A percentile compares a stretch with the other conserved stretches of the same genome.
phyloP scores from a whole-genome alignment of 2,888 invertebrate genomes.

The Macrosoma leucophasiata region DNA sequence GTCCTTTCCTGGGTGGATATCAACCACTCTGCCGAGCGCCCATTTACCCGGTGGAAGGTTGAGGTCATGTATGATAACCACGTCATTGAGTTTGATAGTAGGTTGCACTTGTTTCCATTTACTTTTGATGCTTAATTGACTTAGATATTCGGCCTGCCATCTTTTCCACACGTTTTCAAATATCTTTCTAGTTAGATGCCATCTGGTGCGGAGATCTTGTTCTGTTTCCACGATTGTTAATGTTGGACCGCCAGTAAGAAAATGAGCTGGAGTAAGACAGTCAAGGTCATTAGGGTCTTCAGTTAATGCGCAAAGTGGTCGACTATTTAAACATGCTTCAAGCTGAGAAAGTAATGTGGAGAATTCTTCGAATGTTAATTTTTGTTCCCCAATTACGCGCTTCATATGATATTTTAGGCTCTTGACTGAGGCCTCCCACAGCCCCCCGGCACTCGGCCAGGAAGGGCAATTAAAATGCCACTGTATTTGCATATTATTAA shows the following conservation, averaged over 20 bases:
- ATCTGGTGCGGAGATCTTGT: slow-evolving; percentile 13
- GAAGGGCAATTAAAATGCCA: slow-evolving; percentile 21
- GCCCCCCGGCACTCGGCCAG: slow-evolving; percentile 14
- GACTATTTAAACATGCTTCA: slow-evolving; percentile 21
- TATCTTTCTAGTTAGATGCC: slow-evolving; percentile 11
- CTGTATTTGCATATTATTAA: slow-evolving; percentile 8
- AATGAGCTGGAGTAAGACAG: slow-evolving; percentile 18
- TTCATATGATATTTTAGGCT: slow-evolving; percentile 13
- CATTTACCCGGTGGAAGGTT: no score
- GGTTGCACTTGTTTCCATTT: no score
- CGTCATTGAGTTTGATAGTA: no score
- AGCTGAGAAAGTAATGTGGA: slow-evolving; percentile 19
- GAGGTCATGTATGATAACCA: no score
- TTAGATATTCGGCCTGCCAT: no score
- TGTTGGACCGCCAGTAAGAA: slow-evolving; percentile 10
- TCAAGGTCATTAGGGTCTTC: slow-evolving; percentile 18
- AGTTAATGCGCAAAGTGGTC: slow-evolving; percentile 18
- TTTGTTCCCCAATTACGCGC: slow-evolving; percentile 12
- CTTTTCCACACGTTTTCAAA: slow-evolving; percentile 5
- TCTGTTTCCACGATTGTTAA: slow-evolving; percentile 11
- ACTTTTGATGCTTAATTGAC: no score
- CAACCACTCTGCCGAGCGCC: no score
- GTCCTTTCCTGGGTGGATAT: slow-evolving; percentile 1
- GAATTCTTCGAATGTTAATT: slow-evolving; percentile 20
- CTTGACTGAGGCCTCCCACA: slow-evolving; percentile 20